Evolutionary conservation across 1,140 invertebrate species (phyloP).

Genomic region (Varroa destructor): DNA sequence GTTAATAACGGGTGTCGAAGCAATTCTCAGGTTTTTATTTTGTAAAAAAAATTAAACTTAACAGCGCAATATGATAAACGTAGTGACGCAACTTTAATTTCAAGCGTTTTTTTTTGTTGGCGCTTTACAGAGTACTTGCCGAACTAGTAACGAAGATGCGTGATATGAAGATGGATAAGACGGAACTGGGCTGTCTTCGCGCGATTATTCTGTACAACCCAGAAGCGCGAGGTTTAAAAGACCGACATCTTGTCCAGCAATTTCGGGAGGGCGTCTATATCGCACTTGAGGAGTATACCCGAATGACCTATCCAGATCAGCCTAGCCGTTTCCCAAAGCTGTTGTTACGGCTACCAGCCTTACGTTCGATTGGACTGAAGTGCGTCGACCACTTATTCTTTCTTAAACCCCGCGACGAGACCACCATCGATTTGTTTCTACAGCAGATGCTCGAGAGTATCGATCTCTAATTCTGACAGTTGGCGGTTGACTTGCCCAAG

Average conservation of each 20-base stretch:
- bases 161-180: conserved; percentile 87
- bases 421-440: conserved; percentile 44
- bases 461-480: conserved; percentile 1
- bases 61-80: not conserved
- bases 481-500: too few relatives aligned
- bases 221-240: conserved; percentile 76
- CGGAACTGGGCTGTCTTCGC: conserved; percentile 83
- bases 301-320: conserved; percentile 68
- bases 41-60: too few relatives aligned
- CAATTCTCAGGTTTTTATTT: too few relatives aligned
- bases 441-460: conserved; percentile 50
- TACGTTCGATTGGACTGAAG: conserved; percentile 87
- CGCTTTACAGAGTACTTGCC: conserved; percentile 50
- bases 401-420: conserved; percentile 62
- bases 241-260: conserved; percentile 63
- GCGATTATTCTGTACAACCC: conserved; percentile 93
- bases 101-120: not conserved
- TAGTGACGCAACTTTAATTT: not conserved
- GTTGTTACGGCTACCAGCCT: conserved; percentile 73
- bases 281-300: conserved; percentile 83
- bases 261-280: conserved; percentile 86
- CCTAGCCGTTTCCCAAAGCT: conserved; percentile 87
- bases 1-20: too few relatives aligned
- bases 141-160: conserved; percentile 92
- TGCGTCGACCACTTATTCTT: conserved; percentile 90